These are phyloP conservation scores for Spheniscus humboldti DNA, from an alignment of 2,797 vertebrate species.

Conservation along the genomic window DNA sequence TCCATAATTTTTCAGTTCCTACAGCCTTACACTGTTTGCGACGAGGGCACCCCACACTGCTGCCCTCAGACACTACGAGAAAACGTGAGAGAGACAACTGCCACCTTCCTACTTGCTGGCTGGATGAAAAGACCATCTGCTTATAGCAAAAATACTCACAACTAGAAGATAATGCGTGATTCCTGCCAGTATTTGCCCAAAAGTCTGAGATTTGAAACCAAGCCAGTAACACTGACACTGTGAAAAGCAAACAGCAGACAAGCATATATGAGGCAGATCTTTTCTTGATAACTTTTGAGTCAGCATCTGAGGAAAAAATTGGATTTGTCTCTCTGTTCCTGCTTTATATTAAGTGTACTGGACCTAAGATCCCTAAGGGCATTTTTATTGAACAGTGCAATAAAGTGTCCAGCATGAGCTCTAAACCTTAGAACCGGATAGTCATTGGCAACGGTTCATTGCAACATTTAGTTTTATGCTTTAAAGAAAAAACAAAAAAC, in stretches of 20 bases:
- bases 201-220: neutral
- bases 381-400: neutral
- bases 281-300: neutral
- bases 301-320: neutral
- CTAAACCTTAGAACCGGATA: neutral
- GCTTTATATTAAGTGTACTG: neutral
- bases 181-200: neutral
- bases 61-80: neutral
- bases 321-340: neutral
- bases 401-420: neutral
- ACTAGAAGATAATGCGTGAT: neutral
- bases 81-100: neutral
- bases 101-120: neutral
- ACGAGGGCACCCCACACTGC: rapidly evolving
- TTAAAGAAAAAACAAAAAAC: neutral
- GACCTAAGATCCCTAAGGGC: neutral
- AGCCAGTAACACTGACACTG: neutral
- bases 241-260: neutral
- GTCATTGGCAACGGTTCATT: neutral
- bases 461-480: neutral
- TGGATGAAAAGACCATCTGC: neutral
- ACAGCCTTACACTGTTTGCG: neutral
- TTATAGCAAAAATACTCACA: neutral
- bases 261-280: neutral
- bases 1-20: neutral